phyloP scores from a whole-genome alignment of 2,888 invertebrate species.

The Leptinotarsa juncta region DNA sequence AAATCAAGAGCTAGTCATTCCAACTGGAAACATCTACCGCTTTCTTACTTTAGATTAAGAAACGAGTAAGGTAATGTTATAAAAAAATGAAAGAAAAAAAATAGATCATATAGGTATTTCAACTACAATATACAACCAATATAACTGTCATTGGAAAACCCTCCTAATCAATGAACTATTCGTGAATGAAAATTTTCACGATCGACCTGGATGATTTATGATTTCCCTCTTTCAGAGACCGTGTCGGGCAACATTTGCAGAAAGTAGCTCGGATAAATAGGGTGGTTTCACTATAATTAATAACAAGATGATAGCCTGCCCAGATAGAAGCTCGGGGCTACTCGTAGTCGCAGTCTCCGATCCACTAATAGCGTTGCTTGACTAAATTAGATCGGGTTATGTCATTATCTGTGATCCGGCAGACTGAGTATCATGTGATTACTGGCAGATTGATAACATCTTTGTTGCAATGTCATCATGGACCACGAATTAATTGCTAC shows the following conservation, averaged over 20 bases:
- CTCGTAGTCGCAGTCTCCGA: constrained; percentile 41
- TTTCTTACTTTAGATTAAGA: too few species aligned
- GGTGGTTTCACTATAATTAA: constrained; percentile 41
- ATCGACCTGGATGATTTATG: not conserved
- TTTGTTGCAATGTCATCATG: constrained; percentile 57
- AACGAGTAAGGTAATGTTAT: too few species aligned
- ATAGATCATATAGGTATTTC: too few species aligned
- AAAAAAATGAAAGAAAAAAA: too few species aligned
- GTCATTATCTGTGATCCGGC: constrained; percentile 58
- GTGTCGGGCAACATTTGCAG: not conserved
- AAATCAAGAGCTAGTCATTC: too few species aligned
- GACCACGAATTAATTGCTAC: constrained; percentile 57
- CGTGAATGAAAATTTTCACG: too few species aligned
- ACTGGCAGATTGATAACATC: constrained; percentile 58
- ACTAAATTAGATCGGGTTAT: constrained; percentile 60
- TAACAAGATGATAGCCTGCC: constrained; percentile 47
- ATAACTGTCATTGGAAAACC: too few species aligned
- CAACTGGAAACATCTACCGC: too few species aligned
- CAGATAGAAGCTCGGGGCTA: constrained; percentile 48
- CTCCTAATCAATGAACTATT: too few species aligned
- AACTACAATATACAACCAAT: too few species aligned
- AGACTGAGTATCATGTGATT: constrained; percentile 57
- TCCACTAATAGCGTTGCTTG: constrained; percentile 48
- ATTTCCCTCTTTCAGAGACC: not conserved
- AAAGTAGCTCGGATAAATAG: constrained; percentile 41